Base-by-base conservation (phyloP, 2,797 vertebrate species). In the Fistularia commersonii region DNA sequence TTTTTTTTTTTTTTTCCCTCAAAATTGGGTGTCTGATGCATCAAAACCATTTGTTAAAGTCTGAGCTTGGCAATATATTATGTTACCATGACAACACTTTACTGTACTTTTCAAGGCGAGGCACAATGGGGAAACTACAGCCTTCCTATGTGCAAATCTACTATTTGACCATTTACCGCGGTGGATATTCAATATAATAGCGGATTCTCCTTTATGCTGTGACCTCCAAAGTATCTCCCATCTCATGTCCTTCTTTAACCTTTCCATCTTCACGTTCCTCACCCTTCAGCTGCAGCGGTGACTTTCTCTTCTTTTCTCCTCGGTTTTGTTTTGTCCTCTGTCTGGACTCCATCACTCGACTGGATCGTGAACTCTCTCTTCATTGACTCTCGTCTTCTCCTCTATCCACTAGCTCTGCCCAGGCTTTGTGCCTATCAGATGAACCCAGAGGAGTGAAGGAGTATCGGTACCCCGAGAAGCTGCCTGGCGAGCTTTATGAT, bases 401-500 rank as follows among this genome's bases (percentile, higher is more conserved):
- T 40, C 33, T 57, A 8, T 68, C 38, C 81, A 75, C 38, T 64
- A 96, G 94, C 64, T 90, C 94, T 2, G 84, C 93, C 36, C 94
- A 96, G 74, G 93, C 94, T 2, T 58, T 89, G 34, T 96, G 94
- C 67, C 88, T 96, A 31, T 91, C 90, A 15, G 93, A 96, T 52
- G 92, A 91, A 70, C 94, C 94, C 5, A 90, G 81, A 64, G 87
- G 91, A 3, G 74, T 88, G 41, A 85, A 90, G 52, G 93, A 93
- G 76, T 95, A 95, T 79, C 90, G 76, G 38, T 95, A 93, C 64
- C 94, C 94, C 0, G 91, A 93, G 80, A 90, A 94, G 77, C 68
- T 96, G 58, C 94, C 94, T 0, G 94, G 94, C 14, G 91, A 96
- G 77, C 51, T 96, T 11, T 96, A 96, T 0, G 91, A 96, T 0